phyloP scores from a whole-genome alignment of 1,140 invertebrate genomes.

The Sitophilus oryzae region DNA sequence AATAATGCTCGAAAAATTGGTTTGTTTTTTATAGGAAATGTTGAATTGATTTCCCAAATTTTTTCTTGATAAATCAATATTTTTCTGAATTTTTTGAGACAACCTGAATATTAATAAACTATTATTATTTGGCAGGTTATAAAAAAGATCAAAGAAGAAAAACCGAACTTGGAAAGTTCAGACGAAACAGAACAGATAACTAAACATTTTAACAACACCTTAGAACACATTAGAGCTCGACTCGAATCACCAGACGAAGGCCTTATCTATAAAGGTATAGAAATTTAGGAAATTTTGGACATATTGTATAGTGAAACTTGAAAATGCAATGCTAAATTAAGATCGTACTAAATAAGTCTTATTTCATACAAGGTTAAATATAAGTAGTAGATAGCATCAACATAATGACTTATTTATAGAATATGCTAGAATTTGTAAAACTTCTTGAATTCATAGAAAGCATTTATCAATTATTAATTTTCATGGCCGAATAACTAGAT shows the following conservation, averaged over 20 bases:
- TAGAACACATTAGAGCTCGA: conserved; percentile 68
- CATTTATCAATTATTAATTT: too few relatives aligned
- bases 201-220: conserved; percentile 86
- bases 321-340: too few relatives aligned
- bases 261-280: conserved; percentile 58
- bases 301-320: too few relatives aligned
- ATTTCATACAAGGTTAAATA: too few relatives aligned
- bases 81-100: too few relatives aligned
- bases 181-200: conserved; percentile 95
- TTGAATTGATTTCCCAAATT: background rate
- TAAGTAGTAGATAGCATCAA: too few relatives aligned
- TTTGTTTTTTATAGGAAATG: conserved; percentile 5
- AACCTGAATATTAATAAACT: background rate
- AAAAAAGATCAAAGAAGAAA: conserved; percentile 84
- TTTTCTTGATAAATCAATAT: background rate
- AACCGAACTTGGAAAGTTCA: conserved; percentile 86
- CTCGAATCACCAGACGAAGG: conserved; percentile 60
- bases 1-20: background rate
- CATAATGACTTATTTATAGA: too few relatives aligned
- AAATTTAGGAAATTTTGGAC: conserved; percentile 29
- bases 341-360: too few relatives aligned
- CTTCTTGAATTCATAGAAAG: too few relatives aligned
- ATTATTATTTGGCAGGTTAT: conserved; percentile 63
- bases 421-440: too few relatives aligned
- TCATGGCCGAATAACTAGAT: too few relatives aligned